These are phyloP conservation scores for Rhaphigaster nebulosa DNA, from an alignment of 2,888 invertebrate genomes.

Conservation along the genomic window DNA sequence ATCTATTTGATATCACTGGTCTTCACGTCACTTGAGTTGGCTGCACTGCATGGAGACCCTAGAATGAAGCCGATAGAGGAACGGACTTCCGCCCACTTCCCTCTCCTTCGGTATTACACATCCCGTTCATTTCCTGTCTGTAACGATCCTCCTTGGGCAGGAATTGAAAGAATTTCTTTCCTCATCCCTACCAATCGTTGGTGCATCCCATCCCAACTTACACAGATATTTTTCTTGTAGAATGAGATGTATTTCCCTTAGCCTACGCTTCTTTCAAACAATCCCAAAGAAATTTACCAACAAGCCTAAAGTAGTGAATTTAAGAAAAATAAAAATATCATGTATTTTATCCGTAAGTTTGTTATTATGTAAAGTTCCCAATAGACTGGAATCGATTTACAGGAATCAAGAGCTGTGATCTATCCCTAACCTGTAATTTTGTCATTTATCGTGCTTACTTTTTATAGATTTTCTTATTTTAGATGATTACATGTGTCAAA, in stretches of 20 bases:
- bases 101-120: constrained; percentile 37
- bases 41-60: constrained; percentile 19
- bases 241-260: not conserved
- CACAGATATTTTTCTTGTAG: not conserved
- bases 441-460: no score
- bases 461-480: no score
- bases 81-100: constrained; percentile 28
- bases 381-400: no score
- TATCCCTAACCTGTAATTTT: no score
- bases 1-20: not conserved
- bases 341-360: no score
- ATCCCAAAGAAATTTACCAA: no score
- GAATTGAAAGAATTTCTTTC: not conserved
- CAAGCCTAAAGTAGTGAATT: no score
- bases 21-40: not conserved
- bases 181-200: not conserved
- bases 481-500: no score
- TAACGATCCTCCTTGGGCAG: constrained; percentile 5
- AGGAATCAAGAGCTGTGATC: no score
- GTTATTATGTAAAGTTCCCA: no score
- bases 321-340: no score
- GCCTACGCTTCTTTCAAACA: not conserved
- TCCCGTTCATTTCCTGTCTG: constrained; percentile 45
- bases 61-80: not conserved
- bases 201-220: not conserved